A percentile compares a stretch with the other conserved stretches of the same genome.
These are phyloP conservation scores for Chaenocephalus aceratus DNA, from an alignment of 2,113 vertebrate species.

Conservation along the genomic window DNA sequence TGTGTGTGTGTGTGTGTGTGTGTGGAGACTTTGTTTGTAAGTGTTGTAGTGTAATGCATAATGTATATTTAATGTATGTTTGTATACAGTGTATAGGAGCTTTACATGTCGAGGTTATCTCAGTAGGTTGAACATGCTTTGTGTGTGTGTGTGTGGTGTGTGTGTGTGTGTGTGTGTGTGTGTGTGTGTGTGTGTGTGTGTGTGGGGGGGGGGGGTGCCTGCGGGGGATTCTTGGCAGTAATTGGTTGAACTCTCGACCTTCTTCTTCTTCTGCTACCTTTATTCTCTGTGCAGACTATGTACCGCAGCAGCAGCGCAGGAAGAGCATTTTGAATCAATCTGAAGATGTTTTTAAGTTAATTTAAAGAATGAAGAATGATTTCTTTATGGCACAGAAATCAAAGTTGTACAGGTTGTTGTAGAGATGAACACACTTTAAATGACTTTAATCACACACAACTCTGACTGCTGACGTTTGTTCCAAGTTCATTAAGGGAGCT, in stretches of 20 bases:
- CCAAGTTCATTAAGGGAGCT: not conserved
- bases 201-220: not conserved
- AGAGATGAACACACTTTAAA: not conserved
- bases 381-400: too few species aligned
- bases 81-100: not conserved
- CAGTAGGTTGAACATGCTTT: not conserved
- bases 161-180: not conserved
- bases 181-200: not conserved
- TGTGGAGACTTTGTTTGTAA: not conserved
- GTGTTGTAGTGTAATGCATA: not conserved
- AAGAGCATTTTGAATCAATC: not conserved
- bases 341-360: not conserved
- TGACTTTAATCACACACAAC: not conserved
- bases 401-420: too few species aligned
- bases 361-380: too few species aligned
- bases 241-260: constrained; percentile 28
- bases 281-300: not conserved
- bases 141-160: not conserved
- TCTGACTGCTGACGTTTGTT: not conserved
- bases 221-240: not conserved
- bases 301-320: too few species aligned
- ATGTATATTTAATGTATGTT: not conserved
- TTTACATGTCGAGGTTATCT: not conserved
- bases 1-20: not conserved
- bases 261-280: constrained; percentile 19